phyloP scores from a whole-genome alignment of 1,140 invertebrate species.

The Drosophila tsacasi region DNA sequence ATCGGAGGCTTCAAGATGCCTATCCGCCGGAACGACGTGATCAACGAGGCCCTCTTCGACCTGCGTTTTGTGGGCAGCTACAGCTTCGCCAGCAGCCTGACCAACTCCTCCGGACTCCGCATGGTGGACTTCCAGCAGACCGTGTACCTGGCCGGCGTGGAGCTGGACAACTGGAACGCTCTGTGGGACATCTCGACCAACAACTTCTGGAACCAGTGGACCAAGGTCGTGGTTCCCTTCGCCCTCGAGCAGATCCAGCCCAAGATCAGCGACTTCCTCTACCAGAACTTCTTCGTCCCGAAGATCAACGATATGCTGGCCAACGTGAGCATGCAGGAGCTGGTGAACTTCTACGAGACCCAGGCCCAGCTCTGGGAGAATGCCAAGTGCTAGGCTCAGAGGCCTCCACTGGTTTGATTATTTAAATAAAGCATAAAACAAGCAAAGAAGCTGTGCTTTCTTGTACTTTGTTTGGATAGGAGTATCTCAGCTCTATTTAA shows the following conservation, averaged over 20 bases:
- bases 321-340: slow-evolving; percentile 28
- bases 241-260: slow-evolving; percentile 49
- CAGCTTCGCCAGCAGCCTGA: slow-evolving; percentile 40
- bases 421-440: slow-evolving; percentile 5
- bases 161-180: too few relatives aligned
- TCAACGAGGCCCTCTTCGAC: slow-evolving; percentile 63
- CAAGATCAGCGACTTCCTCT: slow-evolving; percentile 25
- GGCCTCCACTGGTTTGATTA: background rate
- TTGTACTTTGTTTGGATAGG: too few relatives aligned
- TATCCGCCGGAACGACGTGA: slow-evolving; percentile 34
- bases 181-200: slow-evolving; percentile 62
- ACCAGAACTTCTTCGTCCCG: slow-evolving; percentile 38
- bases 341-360: slow-evolving; percentile 25
- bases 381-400: slow-evolving; percentile 14
- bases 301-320: slow-evolving; percentile 40
- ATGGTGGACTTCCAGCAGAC: too few relatives aligned
- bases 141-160: too few relatives aligned
- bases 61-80: slow-evolving; percentile 65
- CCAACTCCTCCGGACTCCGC: too few relatives aligned
- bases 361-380: slow-evolving; percentile 23
- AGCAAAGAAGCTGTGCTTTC: background rate
- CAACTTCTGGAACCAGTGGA: slow-evolving; percentile 49
- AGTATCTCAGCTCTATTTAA: background rate
- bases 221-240: slow-evolving; percentile 11
- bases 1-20: slow-evolving; percentile 41